Base-by-base conservation (phyloP, 2,797 vertebrate species). In the Aeoliscus strigatus region DNA sequence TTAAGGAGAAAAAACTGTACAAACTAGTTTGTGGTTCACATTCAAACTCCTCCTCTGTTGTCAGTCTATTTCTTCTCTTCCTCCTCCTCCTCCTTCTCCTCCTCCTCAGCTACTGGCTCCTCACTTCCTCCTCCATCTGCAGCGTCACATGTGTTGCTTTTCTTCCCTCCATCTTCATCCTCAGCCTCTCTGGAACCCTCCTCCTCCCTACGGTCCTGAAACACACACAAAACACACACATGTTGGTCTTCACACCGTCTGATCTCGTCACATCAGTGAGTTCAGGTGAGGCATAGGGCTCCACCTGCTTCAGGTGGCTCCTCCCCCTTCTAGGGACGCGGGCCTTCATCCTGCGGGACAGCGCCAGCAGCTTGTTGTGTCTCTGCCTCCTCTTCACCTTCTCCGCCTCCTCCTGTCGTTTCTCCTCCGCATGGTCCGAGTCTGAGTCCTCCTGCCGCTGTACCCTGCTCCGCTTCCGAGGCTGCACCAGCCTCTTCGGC, bases 341-440 rank as follows among this genome's bases (percentile, higher is more conserved):
- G 55, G 81, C 79, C 60, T 86, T 86, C 75, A 86, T 83, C 68
- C 77, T 81, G 9, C 61, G 52, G 18, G 84, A 84, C 42, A 86
- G 76, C 9, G 80, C 84, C 53, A 86, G 57, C 47, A 86, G 73
- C 50, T 84, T 84, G 54, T 72, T 73, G 71, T 84, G 84, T 38
- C 84, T 77, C 70, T 80, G 77, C 39, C 78, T 72, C 59, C 52
- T 71, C 70, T 82, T 86, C 14, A 38, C 68, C 48, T 79, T 83
- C 68, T 84, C 79, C 12, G 49, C 70, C 46, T 73, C 76, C 27
- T 82, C 80, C 9, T n/a, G 59, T 41, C 30, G 41, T 36, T 64
- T 68, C 65, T 77, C 71, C 61, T 79, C 77, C 0, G 27, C 61
- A 1, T 39, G 53, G 4, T 86, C 84, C 7, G 81, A 80, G 51